These are phyloP conservation scores for Noctua fimbriata DNA, from an alignment of 2,888 invertebrate genomes.

Conservation along the genomic window DNA sequence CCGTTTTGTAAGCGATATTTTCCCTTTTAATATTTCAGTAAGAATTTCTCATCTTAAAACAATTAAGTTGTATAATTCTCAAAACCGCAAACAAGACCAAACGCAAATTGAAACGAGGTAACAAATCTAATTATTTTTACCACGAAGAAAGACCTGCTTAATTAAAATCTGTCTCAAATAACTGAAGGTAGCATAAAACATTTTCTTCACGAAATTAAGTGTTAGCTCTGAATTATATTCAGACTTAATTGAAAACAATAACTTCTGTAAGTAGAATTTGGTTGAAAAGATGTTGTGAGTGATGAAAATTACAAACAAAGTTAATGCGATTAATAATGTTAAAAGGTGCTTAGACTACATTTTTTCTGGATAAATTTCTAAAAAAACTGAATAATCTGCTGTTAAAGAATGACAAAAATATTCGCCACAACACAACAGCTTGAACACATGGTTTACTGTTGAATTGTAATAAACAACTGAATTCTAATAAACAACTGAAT, in stretches of 20 bases:
- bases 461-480: neutral
- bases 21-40: neutral
- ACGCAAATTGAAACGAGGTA: slow-evolving; percentile 41
- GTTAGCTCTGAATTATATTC: slow-evolving; percentile 14
- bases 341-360: no score
- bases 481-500: no score
- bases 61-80: slow-evolving; percentile 17
- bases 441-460: no score
- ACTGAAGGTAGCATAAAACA: slow-evolving; percentile 28
- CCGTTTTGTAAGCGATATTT: neutral
- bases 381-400: no score
- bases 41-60: neutral
- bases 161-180: slow-evolving; percentile 45
- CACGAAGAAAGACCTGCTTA: slow-evolving; percentile 29
- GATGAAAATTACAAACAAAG: neutral
- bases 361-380: no score
- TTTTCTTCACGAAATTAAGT: slow-evolving; percentile 33
- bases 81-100: slow-evolving; percentile 28
- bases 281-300: neutral
- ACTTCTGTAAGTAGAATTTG: neutral
- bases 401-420: no score
- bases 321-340: no score
- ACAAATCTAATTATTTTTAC: slow-evolving; percentile 38
- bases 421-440: neutral
- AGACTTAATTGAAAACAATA: slow-evolving; percentile 32